Conservation (phyloP, 2,797 vertebrate genomes). For the Propithecus deckenii region DNA sequence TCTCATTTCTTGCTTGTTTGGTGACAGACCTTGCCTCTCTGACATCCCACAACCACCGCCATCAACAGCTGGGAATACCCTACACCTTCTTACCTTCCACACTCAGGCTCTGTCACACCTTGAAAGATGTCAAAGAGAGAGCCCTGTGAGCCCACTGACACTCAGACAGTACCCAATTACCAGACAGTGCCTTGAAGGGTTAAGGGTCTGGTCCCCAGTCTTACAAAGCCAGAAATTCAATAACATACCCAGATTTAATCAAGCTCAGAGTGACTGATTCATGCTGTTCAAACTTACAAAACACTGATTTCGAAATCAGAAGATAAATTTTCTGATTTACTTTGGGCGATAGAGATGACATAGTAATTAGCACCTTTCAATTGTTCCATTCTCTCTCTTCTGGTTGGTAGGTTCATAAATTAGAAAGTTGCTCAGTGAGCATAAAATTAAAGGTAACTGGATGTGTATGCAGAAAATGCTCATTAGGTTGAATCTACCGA, state of each 20-base stretch:
- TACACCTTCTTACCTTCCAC: not conserved
- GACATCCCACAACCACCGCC: not conserved
- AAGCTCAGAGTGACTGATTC: not conserved
- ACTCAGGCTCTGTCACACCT: not conserved
- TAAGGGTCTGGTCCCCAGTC: not conserved
- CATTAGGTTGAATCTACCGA: not conserved
- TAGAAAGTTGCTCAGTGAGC: constrained; percentile 3
- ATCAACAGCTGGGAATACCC: not conserved
- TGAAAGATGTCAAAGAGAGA: not conserved
- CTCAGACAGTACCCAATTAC: not conserved
- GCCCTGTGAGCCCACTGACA: not conserved
- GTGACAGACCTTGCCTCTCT: not conserved
- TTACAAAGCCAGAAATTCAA: not conserved
- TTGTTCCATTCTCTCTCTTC: not conserved
- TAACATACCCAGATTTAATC: not conserved
- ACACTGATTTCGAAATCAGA: not conserved
- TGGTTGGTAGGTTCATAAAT: not conserved
- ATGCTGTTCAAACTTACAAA: not conserved
- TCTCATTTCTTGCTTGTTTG: not conserved
- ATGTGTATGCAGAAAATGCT: not conserved
- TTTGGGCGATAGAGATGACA: not conserved
- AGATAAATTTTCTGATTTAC: not conserved
- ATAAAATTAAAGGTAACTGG: not conserved
- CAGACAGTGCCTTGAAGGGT: not conserved
- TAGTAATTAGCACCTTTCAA: not conserved